Evolutionary conservation across 1,140 invertebrate species (phyloP).

Genomic region (Achroia grisella): DNA sequence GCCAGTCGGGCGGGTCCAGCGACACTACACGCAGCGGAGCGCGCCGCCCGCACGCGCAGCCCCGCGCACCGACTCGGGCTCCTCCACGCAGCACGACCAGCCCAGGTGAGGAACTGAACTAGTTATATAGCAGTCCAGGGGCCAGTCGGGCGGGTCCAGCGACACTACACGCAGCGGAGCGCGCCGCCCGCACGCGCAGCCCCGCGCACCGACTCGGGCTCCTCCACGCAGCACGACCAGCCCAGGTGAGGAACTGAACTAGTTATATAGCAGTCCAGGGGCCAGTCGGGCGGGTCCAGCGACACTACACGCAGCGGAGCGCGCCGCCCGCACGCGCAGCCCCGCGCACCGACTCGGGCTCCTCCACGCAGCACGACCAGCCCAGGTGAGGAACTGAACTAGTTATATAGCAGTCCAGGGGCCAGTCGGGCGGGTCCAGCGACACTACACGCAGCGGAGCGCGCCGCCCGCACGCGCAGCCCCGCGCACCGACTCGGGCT

Average conservation of each 20-base stretch:
- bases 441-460: constrained; percentile 85
- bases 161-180: constrained; percentile 85
- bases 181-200: constrained; percentile 77
- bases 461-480: constrained; percentile 77
- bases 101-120: constrained; percentile 61
- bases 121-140: no score
- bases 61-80: constrained; percentile 77
- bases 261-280: no score
- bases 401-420: no score
- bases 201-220: constrained; percentile 77
- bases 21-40: constrained; percentile 85
- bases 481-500: constrained; percentile 77
- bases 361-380: constrained; percentile 66
- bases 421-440: constrained; percentile 85
- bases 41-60: constrained; percentile 77
- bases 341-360: constrained; percentile 77
- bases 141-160: constrained; percentile 85
- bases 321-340: constrained; percentile 77
- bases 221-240: constrained; percentile 66
- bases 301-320: constrained; percentile 85
- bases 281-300: constrained; percentile 85
- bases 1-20: constrained; percentile 85
- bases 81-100: constrained; percentile 66
- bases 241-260: constrained; percentile 61
- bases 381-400: constrained; percentile 61